A percentile compares a stretch with the other conserved stretches of the same genome.
These are phyloP conservation scores for Heliconius ethilla DNA, from an alignment of 2,888 invertebrate genomes.

Conservation along the genomic window DNA sequence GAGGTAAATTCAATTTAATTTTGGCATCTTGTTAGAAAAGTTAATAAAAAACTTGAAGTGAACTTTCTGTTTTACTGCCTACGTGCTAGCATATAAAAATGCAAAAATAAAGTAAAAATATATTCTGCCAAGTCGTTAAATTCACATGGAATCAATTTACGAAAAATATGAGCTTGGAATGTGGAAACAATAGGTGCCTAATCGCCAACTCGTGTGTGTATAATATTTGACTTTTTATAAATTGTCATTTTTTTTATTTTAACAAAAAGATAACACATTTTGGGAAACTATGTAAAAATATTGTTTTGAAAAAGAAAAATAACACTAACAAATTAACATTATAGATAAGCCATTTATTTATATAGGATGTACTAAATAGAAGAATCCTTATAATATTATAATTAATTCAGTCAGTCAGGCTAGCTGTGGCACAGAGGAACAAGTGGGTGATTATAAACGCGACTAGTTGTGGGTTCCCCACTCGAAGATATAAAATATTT, in stretches of 20 bases:
- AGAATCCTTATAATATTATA: too few species aligned
- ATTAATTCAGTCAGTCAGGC: too few species aligned
- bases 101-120: constrained; percentile 30
- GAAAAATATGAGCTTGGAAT: constrained; percentile 61
- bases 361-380: too few species aligned
- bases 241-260: neutral
- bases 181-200: constrained; percentile 65
- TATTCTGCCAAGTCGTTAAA: constrained; percentile 35
- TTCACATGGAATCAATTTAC: constrained; percentile 34
- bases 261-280: neutral
- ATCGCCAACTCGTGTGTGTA: constrained; percentile 53
- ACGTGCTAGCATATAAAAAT: constrained; percentile 22
- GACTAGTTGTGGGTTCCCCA: too few species aligned
- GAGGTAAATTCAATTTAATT: neutral
- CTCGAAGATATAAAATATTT: too few species aligned
- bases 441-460: too few species aligned
- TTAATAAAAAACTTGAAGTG: neutral
- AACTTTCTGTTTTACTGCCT: constrained; percentile 16
- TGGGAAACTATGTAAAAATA: too few species aligned
- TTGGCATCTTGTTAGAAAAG: neutral
- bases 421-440: too few species aligned
- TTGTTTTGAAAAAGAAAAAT: too few species aligned
- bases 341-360: too few species aligned
- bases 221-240: constrained; percentile 8
- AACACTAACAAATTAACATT: too few species aligned